Conservation (phyloP, 2,888 invertebrate genomes). For the Diarsia rubi region DNA sequence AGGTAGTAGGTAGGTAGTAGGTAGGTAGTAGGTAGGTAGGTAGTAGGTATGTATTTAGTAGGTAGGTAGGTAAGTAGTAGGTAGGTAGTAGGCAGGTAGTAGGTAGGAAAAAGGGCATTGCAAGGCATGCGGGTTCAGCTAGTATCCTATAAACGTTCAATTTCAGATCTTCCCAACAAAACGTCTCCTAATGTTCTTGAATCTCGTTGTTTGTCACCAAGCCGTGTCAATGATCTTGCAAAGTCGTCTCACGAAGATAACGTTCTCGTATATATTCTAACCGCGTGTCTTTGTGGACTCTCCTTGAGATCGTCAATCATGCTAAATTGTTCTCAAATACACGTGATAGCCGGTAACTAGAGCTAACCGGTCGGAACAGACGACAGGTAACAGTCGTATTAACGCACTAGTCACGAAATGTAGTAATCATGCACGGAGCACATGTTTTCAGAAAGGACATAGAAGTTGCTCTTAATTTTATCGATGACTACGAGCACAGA, state of each 20-base stretch:
- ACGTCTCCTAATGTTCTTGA: neutral
- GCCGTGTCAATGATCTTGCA: conserved; percentile 46
- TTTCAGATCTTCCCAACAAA: neutral
- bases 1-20: too few species aligned
- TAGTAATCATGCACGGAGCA: conserved; percentile 40
- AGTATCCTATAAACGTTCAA: neutral
- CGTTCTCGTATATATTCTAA: conserved; percentile 20
- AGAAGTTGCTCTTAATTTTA: conserved; percentile 2
- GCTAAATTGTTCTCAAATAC: conserved; percentile 53
- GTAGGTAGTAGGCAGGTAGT: too few species aligned
- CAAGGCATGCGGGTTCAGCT: too few species aligned
- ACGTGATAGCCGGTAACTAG: conserved; percentile 53
- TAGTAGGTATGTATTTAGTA: too few species aligned
- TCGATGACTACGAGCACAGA: conserved; percentile 1
- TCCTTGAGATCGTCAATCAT: conserved; percentile 47
- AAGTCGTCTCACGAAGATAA: conserved; percentile 37
- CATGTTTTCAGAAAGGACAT: conserved; percentile 22
- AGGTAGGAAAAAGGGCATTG: too few species aligned
- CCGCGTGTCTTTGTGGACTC: conserved; percentile 13
- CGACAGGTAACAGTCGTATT: conserved; percentile 41
- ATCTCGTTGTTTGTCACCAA: conserved; percentile 3
- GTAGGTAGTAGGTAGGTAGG: too few species aligned
- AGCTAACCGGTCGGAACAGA: conserved; percentile 44
- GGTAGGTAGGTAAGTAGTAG: too few species aligned
- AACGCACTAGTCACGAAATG: conserved; percentile 34